These are phyloP conservation scores for Eutolmus rufibarbis DNA, from an alignment of 2,888 invertebrate genomes.

Conservation along the genomic window DNA sequence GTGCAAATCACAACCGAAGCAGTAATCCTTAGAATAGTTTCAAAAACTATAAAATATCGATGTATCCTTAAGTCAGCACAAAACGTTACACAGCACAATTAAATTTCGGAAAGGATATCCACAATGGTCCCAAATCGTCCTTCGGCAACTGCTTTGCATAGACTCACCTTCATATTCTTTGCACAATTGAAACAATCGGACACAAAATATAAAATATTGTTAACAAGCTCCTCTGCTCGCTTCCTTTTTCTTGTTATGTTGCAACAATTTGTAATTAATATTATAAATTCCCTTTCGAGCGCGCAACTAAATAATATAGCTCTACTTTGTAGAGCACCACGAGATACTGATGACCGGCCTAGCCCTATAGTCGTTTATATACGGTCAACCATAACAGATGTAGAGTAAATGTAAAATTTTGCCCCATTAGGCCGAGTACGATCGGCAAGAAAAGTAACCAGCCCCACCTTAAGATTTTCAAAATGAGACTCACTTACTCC, in stretches of 20 bases:
- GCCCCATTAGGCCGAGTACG: slow-evolving; percentile 45
- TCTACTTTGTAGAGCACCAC: slow-evolving; percentile 63
- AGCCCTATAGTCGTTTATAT: slow-evolving; percentile 64
- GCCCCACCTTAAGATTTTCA: slow-evolving; percentile 38
- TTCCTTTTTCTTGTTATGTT: background rate
- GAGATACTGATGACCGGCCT: slow-evolving; percentile 63
- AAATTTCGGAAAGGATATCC: background rate
- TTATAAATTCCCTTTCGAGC: slow-evolving; percentile 13
- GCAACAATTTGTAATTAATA: slow-evolving; percentile 10
- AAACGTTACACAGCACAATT: background rate
- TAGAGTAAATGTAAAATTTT: slow-evolving; percentile 45
- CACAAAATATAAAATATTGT: slow-evolving; percentile 12
- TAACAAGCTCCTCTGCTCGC: background rate
- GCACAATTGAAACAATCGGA: background rate
- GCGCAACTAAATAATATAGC: slow-evolving; percentile 48
- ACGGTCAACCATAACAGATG: slow-evolving; percentile 60
- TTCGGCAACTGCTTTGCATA: background rate
- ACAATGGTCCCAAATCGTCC: background rate
- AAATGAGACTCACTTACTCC: slow-evolving; percentile 32
- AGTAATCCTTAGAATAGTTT: background rate
- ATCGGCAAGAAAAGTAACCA: slow-evolving; percentile 39
- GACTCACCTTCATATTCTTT: slow-evolving; percentile 55
- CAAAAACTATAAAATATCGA: background rate
- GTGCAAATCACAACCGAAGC: background rate
- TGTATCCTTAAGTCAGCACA: background rate